Conservation (phyloP, 2,797 vertebrate species). For the Delichon dasypus region DNA sequence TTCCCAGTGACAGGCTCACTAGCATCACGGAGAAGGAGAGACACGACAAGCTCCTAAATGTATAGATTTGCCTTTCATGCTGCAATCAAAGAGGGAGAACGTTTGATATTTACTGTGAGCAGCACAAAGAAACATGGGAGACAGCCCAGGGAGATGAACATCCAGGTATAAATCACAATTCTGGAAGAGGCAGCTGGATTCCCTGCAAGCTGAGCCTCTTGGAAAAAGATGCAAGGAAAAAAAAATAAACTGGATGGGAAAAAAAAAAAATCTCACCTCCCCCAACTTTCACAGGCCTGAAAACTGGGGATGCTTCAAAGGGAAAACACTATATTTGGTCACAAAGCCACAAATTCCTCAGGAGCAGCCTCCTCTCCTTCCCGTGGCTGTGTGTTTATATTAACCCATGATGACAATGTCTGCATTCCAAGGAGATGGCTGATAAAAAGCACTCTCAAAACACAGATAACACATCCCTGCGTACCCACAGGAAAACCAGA, state of each 20-base stretch:
- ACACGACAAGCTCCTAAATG: not conserved
- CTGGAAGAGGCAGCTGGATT: not conserved
- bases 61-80: not conserved
- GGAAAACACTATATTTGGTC: not conserved
- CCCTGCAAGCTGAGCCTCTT: not conserved
- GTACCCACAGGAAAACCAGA: not conserved
- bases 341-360: not conserved
- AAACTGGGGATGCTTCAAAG: not conserved
- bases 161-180: not conserved
- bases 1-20: not conserved
- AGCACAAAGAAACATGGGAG: not conserved
- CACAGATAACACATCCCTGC: not conserved
- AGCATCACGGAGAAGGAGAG: fast-evolving
- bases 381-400: not conserved
- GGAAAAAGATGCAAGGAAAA: not conserved
- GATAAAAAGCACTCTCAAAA: not conserved
- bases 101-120: not conserved
- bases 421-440: not conserved
- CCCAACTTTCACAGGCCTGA: not conserved
- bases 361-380: not conserved
- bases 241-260: not conserved
- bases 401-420: not conserved
- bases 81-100: not conserved
- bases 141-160: not conserved
- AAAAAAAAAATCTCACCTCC: not conserved